These are phyloP conservation scores for Bruchidius siliquastri DNA, from an alignment of 2,888 invertebrate genomes.

Conservation along the genomic window DNA sequence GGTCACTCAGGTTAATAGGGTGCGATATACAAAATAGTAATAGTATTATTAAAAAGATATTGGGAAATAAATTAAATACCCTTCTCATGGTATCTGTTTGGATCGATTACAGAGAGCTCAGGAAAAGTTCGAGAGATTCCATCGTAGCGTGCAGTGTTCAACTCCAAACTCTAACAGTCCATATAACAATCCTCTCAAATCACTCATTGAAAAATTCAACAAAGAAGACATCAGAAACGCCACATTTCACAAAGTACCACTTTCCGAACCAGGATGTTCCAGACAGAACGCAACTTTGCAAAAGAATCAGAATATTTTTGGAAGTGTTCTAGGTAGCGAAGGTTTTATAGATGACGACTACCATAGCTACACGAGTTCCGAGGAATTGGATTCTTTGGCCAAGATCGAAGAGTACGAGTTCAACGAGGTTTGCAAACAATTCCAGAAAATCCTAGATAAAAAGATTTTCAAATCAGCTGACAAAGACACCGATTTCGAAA, in stretches of 20 bases:
- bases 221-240: not conserved
- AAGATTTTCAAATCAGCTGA: not conserved
- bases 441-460: not conserved
- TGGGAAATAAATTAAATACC: not conserved
- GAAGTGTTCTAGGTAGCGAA: not conserved
- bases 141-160: not conserved
- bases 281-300: no score
- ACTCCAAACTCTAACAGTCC: not conserved
- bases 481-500: slow-evolving; percentile 1
- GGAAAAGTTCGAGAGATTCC: not conserved
- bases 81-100: not conserved
- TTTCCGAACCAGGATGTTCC: not conserved
- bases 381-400: slow-evolving; percentile 8
- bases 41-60: no score
- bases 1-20: no score
- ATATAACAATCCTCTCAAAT: not conserved
- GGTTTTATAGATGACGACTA: slow-evolving; percentile 20
- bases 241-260: not conserved
- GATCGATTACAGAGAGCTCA: not conserved
- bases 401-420: slow-evolving; percentile 7
- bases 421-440: slow-evolving; percentile 2
- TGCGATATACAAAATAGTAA: no score
- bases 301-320: not conserved
- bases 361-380: slow-evolving; percentile 15
- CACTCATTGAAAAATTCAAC: not conserved